A percentile compares a stretch with the other conserved stretches of the same genome.
phyloP scores from a whole-genome alignment of 2,113 vertebrate species.

The Mormyrus iriodes region DNA sequence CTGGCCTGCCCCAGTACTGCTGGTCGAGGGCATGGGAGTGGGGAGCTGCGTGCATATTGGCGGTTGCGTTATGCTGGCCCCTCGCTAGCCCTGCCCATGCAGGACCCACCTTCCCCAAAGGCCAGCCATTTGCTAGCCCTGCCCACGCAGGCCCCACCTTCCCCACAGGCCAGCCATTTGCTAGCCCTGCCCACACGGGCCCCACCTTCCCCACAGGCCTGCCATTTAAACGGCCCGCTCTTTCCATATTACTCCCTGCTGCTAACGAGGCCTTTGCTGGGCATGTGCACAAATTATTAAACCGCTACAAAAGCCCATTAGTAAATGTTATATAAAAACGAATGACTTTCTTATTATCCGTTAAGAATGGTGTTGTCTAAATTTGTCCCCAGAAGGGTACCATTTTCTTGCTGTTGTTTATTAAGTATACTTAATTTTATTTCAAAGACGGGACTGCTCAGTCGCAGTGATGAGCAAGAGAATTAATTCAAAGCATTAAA shows the following conservation, averaged over 20 bases:
- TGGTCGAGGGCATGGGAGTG: neutral
- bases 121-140: neutral
- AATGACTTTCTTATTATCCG: neutral
- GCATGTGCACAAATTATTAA: neutral
- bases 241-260: neutral
- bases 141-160: neutral
- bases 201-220: neutral
- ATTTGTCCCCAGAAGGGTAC: neutral
- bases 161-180: neutral
- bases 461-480: neutral
- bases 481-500: neutral
- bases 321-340: neutral
- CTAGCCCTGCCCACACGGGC: neutral
- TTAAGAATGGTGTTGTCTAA: neutral
- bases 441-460: neutral
- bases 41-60: neutral
- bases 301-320: neutral
- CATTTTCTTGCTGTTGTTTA: neutral
- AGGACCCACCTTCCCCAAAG: neutral
- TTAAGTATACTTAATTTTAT: neutral
- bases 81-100: neutral
- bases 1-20: neutral
- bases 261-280: neutral
- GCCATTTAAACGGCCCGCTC: neutral
- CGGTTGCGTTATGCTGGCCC: constrained; percentile 32